Percentiles rank a stretch among this genome's conserved stretches.
Conservation (phyloP, 2,888 invertebrate genomes). For the Parnassius smintheus region DNA sequence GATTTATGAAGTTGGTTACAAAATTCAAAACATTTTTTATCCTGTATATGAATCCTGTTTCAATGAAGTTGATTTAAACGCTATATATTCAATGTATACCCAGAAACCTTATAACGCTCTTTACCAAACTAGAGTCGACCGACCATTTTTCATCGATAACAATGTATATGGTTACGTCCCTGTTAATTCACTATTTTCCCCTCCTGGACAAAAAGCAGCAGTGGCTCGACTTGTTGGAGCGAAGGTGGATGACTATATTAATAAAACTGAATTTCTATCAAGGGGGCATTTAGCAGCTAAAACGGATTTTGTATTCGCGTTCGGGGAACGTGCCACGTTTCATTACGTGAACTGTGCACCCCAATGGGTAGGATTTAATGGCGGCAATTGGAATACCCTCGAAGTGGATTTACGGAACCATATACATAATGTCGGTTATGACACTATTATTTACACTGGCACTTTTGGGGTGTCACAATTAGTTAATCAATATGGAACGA, state of each 20-base stretch:
- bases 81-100: slow-evolving; percentile 63
- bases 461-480: slow-evolving; percentile 80
- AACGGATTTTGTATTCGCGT: slow-evolving; percentile 82
- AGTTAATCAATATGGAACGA: slow-evolving; percentile 55
- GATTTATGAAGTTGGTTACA: slow-evolving; percentile 66
- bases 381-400: slow-evolving; percentile 81
- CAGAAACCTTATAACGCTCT: slow-evolving; percentile 66
- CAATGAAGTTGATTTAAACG: slow-evolving; percentile 47
- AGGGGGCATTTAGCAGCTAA: slow-evolving; percentile 85
- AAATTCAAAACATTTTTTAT: slow-evolving; percentile 50
- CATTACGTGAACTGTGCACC: slow-evolving; percentile 85
- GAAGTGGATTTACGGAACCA: slow-evolving; percentile 70
- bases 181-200: slow-evolving; percentile 58
- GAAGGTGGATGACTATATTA: slow-evolving; percentile 61
- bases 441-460: slow-evolving; percentile 81
- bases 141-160: slow-evolving; percentile 61
- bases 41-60: slow-evolving; percentile 68
- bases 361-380: slow-evolving; percentile 84
- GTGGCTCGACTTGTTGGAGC: slow-evolving; percentile 53
- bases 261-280: slow-evolving; percentile 63
- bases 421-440: slow-evolving; percentile 51
- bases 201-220: slow-evolving; percentile 51
- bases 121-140: slow-evolving; percentile 60
- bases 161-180: slow-evolving; percentile 48
- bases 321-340: slow-evolving; percentile 82